A percentile compares a stretch with the other conserved stretches of the same genome.
phyloP scores from a whole-genome alignment of 1,140 invertebrate genomes.

The Bombus ignitus region DNA sequence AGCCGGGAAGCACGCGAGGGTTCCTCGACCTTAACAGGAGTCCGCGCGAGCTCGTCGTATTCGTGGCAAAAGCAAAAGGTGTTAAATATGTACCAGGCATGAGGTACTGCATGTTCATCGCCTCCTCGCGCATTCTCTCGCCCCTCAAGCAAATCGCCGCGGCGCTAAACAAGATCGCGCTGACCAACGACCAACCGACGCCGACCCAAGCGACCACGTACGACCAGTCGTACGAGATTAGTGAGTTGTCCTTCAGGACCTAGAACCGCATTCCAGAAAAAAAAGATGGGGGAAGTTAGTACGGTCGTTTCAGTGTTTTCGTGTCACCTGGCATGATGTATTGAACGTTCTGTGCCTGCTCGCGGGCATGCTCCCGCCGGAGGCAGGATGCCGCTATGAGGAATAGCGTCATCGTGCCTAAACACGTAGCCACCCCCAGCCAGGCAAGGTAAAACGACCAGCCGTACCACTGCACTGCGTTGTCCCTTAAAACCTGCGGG shows the following conservation, averaged over 20 bases:
- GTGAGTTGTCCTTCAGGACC: slow-evolving; percentile 93
- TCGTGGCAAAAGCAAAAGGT: slow-evolving; percentile 68
- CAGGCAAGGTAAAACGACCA: slow-evolving; percentile 94
- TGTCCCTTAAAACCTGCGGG: slow-evolving; percentile 88
- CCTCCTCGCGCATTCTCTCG: slow-evolving; percentile 95
- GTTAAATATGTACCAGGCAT: slow-evolving; percentile 92
- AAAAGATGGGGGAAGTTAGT: slow-evolving; percentile 79
- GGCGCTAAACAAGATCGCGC: slow-evolving; percentile 95
- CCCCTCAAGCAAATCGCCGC: slow-evolving; percentile 95
- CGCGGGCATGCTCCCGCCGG: slow-evolving; percentile 86
- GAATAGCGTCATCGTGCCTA: slow-evolving; percentile 90
- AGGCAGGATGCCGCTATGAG: slow-evolving; percentile 91
- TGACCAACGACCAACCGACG: slow-evolving; percentile 93
- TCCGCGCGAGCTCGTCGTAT: slow-evolving; percentile 15
- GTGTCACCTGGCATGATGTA: slow-evolving; percentile 93
- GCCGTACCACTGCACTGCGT: slow-evolving; percentile 88
- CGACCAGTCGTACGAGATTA: slow-evolving; percentile 96
- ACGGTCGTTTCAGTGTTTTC: slow-evolving; percentile 57
- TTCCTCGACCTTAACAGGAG: neutral
- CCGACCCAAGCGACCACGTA: slow-evolving; percentile 98
- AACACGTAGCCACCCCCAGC: slow-evolving; percentile 89
- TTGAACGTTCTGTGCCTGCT: slow-evolving; percentile 91
- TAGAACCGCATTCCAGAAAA: slow-evolving; percentile 84
- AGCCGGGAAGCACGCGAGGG: neutral
- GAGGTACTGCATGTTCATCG: slow-evolving; percentile 98